Conservation (phyloP, 2,113 vertebrate species). For the Rhinopomastus cyanomelas region DNA sequence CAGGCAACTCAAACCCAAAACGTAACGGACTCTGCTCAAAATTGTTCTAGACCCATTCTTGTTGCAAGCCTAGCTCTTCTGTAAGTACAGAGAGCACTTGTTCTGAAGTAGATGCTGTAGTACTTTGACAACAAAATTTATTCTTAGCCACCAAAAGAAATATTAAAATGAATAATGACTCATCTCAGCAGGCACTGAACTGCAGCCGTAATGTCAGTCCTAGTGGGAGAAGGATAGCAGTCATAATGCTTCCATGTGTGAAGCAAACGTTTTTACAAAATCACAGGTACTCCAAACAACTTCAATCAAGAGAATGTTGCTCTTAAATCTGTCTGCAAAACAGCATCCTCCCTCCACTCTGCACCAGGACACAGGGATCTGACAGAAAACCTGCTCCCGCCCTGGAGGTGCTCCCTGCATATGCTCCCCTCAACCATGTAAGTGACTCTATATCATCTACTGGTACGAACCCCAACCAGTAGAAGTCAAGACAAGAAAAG, state of each 20-base stretch:
- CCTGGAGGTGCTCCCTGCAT: rapidly evolving
- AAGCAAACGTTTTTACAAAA: background rate
- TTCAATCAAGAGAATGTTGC: background rate
- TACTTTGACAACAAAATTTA: background rate
- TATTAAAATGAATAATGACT: slow-evolving; percentile 4
- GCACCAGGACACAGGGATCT: background rate
- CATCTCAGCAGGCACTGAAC: background rate
- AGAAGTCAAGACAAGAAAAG: background rate
- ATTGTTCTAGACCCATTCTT: background rate
- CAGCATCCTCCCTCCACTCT: background rate
- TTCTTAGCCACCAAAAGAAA: background rate
- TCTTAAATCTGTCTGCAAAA: background rate
- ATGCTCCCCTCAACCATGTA: background rate
- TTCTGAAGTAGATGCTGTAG: background rate
- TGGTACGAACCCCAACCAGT: background rate
- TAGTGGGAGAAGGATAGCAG: background rate
- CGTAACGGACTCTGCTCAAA: background rate
- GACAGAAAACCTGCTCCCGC: background rate
- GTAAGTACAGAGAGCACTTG: background rate
- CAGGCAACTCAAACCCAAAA: background rate
- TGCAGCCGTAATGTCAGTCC: background rate
- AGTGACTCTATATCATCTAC: background rate
- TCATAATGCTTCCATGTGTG: background rate
- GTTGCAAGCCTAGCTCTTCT: background rate
- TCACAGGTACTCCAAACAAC: background rate